phyloP scores from a whole-genome alignment of 2,113 vertebrate genomes.

The Isurus oxyrinchus region DNA sequence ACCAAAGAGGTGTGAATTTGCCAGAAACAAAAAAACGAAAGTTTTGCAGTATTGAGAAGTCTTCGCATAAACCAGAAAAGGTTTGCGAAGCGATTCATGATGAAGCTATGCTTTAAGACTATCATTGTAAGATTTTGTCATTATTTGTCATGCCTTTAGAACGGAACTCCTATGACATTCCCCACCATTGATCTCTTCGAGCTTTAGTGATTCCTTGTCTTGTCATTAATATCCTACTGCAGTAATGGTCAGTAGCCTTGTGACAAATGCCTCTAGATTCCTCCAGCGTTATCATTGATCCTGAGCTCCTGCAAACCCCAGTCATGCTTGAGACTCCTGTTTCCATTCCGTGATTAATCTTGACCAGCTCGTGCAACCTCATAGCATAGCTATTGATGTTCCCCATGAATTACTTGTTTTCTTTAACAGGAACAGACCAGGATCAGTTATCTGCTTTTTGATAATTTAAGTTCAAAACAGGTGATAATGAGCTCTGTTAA shows the following conservation, averaged over 20 bases:
- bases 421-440: not conserved
- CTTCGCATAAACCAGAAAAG: not conserved
- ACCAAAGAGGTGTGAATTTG: no score
- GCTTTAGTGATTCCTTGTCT: not conserved
- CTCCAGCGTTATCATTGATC: not conserved
- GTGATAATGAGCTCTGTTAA: not conserved
- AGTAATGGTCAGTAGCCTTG: not conserved
- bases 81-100: not conserved
- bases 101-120: not conserved
- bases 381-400: not conserved
- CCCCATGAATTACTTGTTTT: not conserved
- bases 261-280: not conserved
- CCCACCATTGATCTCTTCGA: not conserved
- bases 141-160: not conserved
- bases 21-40: no score
- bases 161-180: not conserved
- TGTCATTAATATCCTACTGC: not conserved
- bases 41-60: no score
- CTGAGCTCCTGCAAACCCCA: no score
- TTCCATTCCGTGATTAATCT: not conserved
- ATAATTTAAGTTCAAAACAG: not conserved
- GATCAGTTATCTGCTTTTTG: not conserved
- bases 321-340: no score
- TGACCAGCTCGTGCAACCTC: not conserved
- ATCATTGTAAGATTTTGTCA: not conserved